These are phyloP conservation scores for Melinaea marsaeus DNA, from an alignment of 2,888 invertebrate species.

Conservation along the genomic window DNA sequence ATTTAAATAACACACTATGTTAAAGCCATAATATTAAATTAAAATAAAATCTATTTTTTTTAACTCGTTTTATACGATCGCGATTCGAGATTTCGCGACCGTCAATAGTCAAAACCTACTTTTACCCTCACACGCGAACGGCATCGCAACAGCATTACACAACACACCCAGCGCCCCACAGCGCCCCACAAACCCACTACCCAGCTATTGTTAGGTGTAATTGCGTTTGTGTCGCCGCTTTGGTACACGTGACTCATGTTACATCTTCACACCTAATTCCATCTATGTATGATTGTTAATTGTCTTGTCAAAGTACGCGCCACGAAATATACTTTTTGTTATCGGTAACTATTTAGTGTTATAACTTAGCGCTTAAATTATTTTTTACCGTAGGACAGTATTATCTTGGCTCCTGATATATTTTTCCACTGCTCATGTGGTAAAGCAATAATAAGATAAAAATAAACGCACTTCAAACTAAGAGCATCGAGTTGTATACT, in stretches of 20 bases:
- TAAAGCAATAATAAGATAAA: too few species aligned
- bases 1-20: too few species aligned
- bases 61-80: neutral
- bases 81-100: too few species aligned
- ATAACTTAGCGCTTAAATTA: neutral
- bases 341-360: too few species aligned
- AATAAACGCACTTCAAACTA: too few species aligned
- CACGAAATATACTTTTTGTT: neutral
- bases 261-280: neutral
- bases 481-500: too few species aligned
- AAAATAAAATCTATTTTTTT: neutral
- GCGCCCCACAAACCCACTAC: conserved; percentile 35
- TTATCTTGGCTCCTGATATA: too few species aligned
- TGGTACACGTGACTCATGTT: conserved; percentile 22
- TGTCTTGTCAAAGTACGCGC: neutral
- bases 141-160: conserved; percentile 53
- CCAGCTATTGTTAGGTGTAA: conserved; percentile 39
- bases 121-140: conserved; percentile 32
- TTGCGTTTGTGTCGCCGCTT: conserved; percentile 20
- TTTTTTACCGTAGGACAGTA: too few species aligned
- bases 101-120: conserved; percentile 22
- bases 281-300: neutral
- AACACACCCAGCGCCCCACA: conserved; percentile 57
- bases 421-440: too few species aligned
- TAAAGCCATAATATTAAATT: too few species aligned